These are phyloP conservation scores for Bergia puertoricense DNA, from an alignment of 92 coral and sea anemone species.

Conservation along the genomic window DNA sequence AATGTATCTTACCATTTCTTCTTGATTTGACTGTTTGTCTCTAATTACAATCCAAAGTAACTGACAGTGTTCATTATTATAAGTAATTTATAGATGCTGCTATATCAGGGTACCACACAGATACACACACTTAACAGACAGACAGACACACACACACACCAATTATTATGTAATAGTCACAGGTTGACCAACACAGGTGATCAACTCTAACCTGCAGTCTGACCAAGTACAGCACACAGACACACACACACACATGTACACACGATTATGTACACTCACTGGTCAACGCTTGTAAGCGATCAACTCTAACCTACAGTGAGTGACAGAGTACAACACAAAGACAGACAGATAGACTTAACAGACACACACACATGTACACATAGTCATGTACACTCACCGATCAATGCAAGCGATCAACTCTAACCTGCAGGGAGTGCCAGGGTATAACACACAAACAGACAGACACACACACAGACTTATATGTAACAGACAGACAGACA, in stretches of 20 bases:
- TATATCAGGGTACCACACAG: background rate
- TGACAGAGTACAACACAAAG: no score
- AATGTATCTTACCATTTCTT: no score
- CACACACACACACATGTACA: background rate
- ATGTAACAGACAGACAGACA: no score
- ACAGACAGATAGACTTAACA: background rate
- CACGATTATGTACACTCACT: background rate
- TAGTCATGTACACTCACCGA: background rate
- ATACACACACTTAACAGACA: background rate
- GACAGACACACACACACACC: background rate
- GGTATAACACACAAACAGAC: background rate
- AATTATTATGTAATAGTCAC: no score
- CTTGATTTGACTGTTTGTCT: no score
- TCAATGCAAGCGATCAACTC: background rate
- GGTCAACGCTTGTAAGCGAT: background rate
- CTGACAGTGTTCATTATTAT: no score
- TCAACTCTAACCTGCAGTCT: no score
- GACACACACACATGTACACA: background rate
- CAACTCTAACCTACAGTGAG: background rate
- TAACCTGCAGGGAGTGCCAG: slow-evolving; percentile 69
- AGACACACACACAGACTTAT: no score
- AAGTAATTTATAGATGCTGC: background rate
- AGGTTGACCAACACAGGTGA: no score
- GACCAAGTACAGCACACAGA: background rate
- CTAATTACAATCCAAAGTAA: no score